Evolutionary conservation across 2,797 vertebrate genomes (phyloP).

Genomic region (Emys orbicularis): DNA sequence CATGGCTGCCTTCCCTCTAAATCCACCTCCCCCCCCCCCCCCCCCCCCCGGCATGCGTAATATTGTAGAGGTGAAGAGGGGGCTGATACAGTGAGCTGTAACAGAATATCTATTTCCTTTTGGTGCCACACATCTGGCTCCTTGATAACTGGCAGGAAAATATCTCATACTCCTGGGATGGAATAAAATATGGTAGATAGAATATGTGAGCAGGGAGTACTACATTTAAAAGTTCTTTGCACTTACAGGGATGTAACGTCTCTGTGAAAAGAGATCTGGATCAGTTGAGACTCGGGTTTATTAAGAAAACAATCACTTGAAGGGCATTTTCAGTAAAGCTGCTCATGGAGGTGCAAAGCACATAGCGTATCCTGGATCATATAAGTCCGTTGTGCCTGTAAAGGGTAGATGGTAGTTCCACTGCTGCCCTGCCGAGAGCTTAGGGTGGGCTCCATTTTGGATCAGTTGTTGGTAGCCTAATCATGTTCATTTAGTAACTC

Average conservation of each 20-base stretch:
- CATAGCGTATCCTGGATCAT: neutral
- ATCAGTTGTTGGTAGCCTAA: neutral
- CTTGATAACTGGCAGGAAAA: neutral
- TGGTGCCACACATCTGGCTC: neutral
- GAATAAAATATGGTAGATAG: neutral
- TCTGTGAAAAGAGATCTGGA: neutral
- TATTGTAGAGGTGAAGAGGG: neutral
- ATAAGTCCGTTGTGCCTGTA: neutral
- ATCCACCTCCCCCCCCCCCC: too few relatives aligned
- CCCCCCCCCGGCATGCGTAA: fast-evolving
- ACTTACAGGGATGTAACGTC: neutral
- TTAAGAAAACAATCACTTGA: neutral
- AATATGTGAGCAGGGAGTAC: neutral
- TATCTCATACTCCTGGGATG: neutral
- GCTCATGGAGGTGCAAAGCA: neutral
- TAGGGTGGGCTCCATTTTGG: neutral
- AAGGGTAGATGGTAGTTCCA: fast-evolving
- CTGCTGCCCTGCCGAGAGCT: neutral
- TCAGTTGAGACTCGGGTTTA: neutral
- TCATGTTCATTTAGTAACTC: too few relatives aligned
- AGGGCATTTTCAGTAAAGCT: neutral
- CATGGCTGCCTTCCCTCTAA: neutral
- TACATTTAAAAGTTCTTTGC: neutral
- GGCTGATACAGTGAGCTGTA: neutral
- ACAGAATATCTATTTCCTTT: neutral